phyloP scores from a whole-genome alignment of 23 tunicate genomes.

The Trididemnum nubilum region DNA sequence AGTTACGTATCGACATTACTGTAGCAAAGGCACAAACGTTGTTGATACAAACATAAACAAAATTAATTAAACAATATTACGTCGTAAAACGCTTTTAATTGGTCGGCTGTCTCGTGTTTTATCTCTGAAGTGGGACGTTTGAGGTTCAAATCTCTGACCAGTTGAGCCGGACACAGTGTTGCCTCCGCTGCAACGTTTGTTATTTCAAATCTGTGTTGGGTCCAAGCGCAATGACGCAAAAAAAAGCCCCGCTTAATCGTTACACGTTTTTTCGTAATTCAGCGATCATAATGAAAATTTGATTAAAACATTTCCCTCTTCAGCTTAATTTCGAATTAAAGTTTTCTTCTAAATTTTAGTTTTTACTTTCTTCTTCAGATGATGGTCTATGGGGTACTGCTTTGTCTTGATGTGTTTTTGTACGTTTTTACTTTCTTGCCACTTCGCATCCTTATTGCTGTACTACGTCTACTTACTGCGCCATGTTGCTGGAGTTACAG shows the following conservation, averaged over 20 bases:
- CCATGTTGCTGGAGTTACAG: conserved; percentile 60
- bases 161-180: background rate
- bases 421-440: conserved; percentile 93
- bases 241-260: background rate
- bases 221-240: background rate
- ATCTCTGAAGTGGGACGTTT: background rate
- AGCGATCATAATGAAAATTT: background rate
- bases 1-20: too few species aligned
- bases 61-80: too few species aligned
- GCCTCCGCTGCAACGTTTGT: background rate
- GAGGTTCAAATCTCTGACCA: background rate
- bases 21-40: too few species aligned
- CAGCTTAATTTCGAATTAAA: too few species aligned
- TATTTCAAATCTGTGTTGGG: background rate
- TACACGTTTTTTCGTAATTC: background rate
- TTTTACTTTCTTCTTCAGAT: conserved; percentile 64
- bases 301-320: too few species aligned
- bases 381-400: conserved; percentile 91
- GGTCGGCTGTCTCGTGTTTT: too few species aligned
- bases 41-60: too few species aligned
- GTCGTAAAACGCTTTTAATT: too few species aligned
- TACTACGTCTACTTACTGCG: conserved; percentile 36
- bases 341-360: too few species aligned
- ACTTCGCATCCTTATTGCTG: conserved; percentile 59
- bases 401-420: conserved; percentile 91